A percentile compares a stretch with the other conserved stretches of the same genome.
These are phyloP conservation scores for Enteromius unitaeniatus DNA, from an alignment of 2,797 vertebrate genomes.

Conservation along the genomic window DNA sequence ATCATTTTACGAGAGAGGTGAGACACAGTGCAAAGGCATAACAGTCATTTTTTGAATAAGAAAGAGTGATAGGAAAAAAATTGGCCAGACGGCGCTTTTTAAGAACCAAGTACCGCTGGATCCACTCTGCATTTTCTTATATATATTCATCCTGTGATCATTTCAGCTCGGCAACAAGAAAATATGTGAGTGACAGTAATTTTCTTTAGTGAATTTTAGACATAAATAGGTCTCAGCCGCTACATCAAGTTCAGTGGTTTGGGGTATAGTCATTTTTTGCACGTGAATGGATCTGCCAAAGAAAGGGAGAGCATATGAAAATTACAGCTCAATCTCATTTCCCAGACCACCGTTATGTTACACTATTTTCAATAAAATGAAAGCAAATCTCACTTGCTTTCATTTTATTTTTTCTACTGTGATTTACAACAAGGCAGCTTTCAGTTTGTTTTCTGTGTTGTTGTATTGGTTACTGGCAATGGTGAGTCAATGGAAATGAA, in stretches of 20 bases:
- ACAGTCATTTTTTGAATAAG: conserved; percentile 26
- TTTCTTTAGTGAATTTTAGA: conserved; percentile 14
- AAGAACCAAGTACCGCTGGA: conserved; percentile 36
- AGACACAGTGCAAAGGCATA: conserved; percentile 44
- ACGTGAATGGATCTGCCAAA: not conserved
- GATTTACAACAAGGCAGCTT: conserved; percentile 49
- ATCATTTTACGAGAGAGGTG: conserved; percentile 42
- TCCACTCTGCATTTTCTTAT: conserved; percentile 44
- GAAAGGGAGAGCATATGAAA: conserved; percentile 7
- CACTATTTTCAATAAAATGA: conserved; percentile 55
- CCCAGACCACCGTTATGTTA: conserved; percentile 50
- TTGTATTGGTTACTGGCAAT: conserved; percentile 56
- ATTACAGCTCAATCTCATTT: conserved; percentile 50
- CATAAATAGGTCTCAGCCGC: not conserved
- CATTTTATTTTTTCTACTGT: conserved; percentile 5
- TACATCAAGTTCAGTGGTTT: conserved; percentile 35
- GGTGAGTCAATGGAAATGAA: conserved; percentile 38
- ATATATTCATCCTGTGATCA: not conserved
- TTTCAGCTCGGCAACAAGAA: not conserved
- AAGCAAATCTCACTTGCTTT: conserved; percentile 31
- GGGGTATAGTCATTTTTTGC: conserved; percentile 8
- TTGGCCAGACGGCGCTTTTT: not conserved
- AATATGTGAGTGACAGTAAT: not conserved
- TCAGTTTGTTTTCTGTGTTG: conserved; percentile 43
- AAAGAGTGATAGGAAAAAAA: conserved; percentile 21